phyloP scores from a whole-genome alignment of 23 tunicate species.

The Clavelina lepadiformis region DNA sequence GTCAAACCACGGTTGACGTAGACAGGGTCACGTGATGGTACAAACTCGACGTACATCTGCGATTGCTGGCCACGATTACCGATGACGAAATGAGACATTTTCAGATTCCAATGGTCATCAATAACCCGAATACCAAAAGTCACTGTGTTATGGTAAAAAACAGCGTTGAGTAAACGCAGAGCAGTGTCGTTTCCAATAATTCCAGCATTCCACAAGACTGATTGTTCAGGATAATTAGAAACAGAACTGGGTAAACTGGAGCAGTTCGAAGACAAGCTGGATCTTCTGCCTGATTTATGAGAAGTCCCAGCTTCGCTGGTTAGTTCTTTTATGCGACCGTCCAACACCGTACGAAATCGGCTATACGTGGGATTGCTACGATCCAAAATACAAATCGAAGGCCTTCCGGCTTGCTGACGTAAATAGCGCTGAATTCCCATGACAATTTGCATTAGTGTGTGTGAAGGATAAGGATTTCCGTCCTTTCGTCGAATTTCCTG shows the following conservation, averaged over 20 bases:
- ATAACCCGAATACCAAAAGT: slow-evolving; percentile 64
- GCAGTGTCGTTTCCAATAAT: slow-evolving; percentile 63
- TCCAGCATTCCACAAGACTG: slow-evolving; percentile 58
- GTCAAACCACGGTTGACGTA: slow-evolving; percentile 35
- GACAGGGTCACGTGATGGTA: slow-evolving; percentile 50
- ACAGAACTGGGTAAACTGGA: neutral
- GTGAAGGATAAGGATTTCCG: slow-evolving; percentile 91
- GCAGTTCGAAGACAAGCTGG: slow-evolving; percentile 1
- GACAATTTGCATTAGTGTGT: slow-evolving; percentile 94
- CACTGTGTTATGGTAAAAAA: slow-evolving; percentile 72
- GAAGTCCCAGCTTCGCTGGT: slow-evolving; percentile 53
- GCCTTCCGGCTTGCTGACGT: slow-evolving; percentile 93
- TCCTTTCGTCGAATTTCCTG: slow-evolving; percentile 95
- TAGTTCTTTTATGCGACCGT: slow-evolving; percentile 76
- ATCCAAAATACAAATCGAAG: slow-evolving; percentile 75
- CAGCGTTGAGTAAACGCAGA: slow-evolving; percentile 73
- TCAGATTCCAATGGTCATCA: slow-evolving; percentile 91
- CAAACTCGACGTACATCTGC: slow-evolving; percentile 59
- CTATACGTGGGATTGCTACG: slow-evolving; percentile 73
- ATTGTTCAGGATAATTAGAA: slow-evolving; percentile 33
- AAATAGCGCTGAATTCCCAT: slow-evolving; percentile 97
- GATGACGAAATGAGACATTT: slow-evolving; percentile 54
- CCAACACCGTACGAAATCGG: slow-evolving; percentile 61
- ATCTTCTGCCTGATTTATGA: slow-evolving; percentile 30
- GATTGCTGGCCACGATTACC: slow-evolving; percentile 46